Percentiles rank a stretch among this genome's conserved stretches.
Evolutionary conservation across 2,797 vertebrate species (phyloP).

Genomic region (Chaenodraco wilsoni): DNA sequence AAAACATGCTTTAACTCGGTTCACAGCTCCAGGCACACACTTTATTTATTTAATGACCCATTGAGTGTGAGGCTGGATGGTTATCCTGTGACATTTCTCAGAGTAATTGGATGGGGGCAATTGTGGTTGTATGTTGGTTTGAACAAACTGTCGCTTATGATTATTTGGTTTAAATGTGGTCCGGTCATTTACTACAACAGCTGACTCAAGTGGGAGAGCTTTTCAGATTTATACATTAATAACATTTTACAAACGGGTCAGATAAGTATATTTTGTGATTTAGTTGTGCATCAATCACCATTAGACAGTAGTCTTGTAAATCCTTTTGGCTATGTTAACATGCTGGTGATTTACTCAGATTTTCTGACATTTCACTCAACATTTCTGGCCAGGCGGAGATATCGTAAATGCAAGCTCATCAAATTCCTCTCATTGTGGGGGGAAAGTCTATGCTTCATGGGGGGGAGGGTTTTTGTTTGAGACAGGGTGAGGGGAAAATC

Average conservation of each 20-base stretch:
- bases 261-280: not conserved
- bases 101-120: not conserved
- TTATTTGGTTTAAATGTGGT: constrained; percentile 23
- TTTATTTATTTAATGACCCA: constrained; percentile 26
- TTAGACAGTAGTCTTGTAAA: not conserved
- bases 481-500: constrained; percentile 28
- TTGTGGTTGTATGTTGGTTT: constrained; percentile 13
- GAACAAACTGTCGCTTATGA: constrained; percentile 34
- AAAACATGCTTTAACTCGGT: constrained; percentile 60
- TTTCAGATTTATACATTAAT: constrained; percentile 2
- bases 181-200: constrained; percentile 20
- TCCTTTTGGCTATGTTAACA: constrained; percentile 8
- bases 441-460: constrained; percentile 55
- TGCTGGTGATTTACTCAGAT: constrained; percentile 28
- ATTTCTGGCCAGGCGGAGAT: constrained; percentile 59
- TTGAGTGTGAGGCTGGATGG: not conserved
- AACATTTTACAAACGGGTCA: constrained; percentile 2
- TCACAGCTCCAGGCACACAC: constrained; percentile 42
- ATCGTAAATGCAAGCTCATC: constrained; percentile 74
- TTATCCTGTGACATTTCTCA: constrained; percentile 11
- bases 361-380: constrained; percentile 57
- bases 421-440: constrained; percentile 77
- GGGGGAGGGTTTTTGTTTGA: constrained; percentile 50
- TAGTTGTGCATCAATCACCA: constrained; percentile 11
- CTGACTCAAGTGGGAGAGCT: constrained; percentile 17